These are phyloP conservation scores for Augiades crinisus DNA, from an alignment of 2,888 invertebrate genomes.

Conservation along the genomic window DNA sequence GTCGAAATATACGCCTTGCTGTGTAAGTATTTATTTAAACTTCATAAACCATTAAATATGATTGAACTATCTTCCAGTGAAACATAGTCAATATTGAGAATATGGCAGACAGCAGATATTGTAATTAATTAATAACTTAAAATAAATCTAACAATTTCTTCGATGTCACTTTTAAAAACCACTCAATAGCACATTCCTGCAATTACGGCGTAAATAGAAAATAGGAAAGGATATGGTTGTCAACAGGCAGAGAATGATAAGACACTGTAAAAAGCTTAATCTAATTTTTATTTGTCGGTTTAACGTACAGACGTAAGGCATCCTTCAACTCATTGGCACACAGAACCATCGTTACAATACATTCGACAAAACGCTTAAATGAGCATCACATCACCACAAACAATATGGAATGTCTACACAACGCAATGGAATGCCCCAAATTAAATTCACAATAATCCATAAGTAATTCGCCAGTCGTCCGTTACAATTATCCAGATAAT, in stretches of 20 bases:
- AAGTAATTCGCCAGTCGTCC: conserved; percentile 46
- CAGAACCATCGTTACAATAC: conserved; percentile 55
- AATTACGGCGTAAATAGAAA: not conserved
- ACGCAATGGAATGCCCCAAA: conserved; percentile 63
- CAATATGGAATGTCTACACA: conserved; percentile 64
- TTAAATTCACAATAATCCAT: conserved; percentile 27
- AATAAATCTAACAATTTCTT: too few species aligned
- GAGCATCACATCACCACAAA: conserved; percentile 53
- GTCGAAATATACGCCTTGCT: too few species aligned
- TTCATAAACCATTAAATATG: too few species aligned
- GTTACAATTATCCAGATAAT: conserved; percentile 50
- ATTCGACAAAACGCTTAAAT: conserved; percentile 49
- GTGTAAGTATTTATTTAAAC: too few species aligned
- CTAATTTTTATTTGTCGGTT: conserved; percentile 80
- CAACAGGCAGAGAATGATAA: conserved; percentile 49
- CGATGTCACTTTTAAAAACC: too few species aligned
- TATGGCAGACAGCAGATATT: too few species aligned
- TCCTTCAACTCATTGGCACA: conserved; percentile 77
- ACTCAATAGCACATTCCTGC: too few species aligned
- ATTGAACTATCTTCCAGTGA: too few species aligned
- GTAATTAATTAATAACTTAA: too few species aligned
- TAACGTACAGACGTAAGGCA: conserved; percentile 79
- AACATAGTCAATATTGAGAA: too few species aligned
- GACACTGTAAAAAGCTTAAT: conserved; percentile 70
- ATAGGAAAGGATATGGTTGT: not conserved